These are phyloP conservation scores for Dynastes tityus DNA, from an alignment of 2,888 invertebrate genomes.

Conservation along the genomic window DNA sequence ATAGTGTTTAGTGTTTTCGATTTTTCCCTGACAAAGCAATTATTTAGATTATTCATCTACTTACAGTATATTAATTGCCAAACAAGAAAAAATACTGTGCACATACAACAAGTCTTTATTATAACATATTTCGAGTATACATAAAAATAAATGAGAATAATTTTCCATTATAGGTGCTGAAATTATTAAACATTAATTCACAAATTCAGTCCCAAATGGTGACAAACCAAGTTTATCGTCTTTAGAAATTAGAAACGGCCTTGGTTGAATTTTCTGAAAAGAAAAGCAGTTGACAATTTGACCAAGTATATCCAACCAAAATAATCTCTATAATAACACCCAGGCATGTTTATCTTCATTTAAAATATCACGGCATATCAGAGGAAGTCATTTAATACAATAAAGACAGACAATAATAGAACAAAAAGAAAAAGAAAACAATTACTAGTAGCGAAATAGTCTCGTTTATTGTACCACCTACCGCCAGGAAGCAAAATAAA, in stretches of 20 bases:
- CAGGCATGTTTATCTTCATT: conserved; percentile 4
- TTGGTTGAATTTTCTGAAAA: conserved; percentile 57
- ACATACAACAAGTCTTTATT: too few species aligned
- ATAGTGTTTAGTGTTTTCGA: too few species aligned
- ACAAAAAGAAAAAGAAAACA: conserved; percentile 16
- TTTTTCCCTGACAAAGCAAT: too few species aligned
- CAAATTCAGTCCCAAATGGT: conserved; percentile 63
- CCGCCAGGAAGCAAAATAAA: conserved; percentile 34
- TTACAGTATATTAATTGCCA: too few species aligned
- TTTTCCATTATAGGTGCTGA: too few species aligned
- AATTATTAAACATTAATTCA: conserved; percentile 24
- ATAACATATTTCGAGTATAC: too few species aligned
- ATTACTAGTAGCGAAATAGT: conserved; percentile 19
- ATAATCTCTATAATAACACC: neutral
- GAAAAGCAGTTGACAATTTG: conserved; percentile 45
- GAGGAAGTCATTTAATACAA: conserved; percentile 6
- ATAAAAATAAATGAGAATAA: too few species aligned
- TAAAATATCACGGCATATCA: neutral
- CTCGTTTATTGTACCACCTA: conserved; percentile 35
- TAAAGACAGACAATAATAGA: neutral
- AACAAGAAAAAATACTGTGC: too few species aligned
- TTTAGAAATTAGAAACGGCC: conserved; percentile 35
- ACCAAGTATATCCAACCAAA: neutral
- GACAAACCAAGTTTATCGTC: conserved; percentile 54
- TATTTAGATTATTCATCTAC: too few species aligned